Evolutionary conservation across 1,140 invertebrate species (phyloP).

Genomic region (Pantala flavescens): DNA sequence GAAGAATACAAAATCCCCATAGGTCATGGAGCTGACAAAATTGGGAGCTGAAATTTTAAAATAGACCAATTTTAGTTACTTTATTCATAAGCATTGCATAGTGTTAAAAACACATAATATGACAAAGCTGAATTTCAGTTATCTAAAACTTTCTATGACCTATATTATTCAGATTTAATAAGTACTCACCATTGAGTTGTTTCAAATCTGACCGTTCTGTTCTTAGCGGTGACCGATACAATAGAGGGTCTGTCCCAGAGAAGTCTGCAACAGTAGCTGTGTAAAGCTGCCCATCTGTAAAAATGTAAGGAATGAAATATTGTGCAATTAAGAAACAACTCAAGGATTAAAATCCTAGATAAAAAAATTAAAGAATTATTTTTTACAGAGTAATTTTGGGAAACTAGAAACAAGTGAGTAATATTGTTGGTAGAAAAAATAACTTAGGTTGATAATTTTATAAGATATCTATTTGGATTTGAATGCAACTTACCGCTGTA

Average conservation of each 20-base stretch:
- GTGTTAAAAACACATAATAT: no score
- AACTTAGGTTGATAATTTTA: no score
- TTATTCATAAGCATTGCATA: no score
- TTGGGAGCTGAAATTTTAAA: conserved; percentile 57
- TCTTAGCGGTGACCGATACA: conserved; percentile 74
- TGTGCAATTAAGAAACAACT: no score
- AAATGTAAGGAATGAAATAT: conserved; percentile 9
- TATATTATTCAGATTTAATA: background rate
- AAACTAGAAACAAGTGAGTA: no score
- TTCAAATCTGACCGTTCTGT: conserved; percentile 74
- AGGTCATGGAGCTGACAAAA: conserved; percentile 88
- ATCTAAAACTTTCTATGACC: no score
- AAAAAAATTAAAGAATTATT: no score
- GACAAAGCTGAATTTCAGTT: background rate
- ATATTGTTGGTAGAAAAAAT: no score
- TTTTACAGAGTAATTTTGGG: no score
- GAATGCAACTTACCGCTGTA: conserved; percentile 46
- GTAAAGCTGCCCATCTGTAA: conserved; percentile 74
- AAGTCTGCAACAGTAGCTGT: conserved; percentile 93
- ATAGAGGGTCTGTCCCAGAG: conserved; percentile 81
- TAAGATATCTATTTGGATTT: no score
- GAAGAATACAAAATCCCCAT: conserved; percentile 91
- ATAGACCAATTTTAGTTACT: background rate
- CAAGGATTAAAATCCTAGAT: no score
- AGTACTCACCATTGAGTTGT: conserved; percentile 54